These are phyloP conservation scores for Oryzias curvinotus DNA, from an alignment of 2,113 vertebrate genomes.

Conservation along the genomic window DNA sequence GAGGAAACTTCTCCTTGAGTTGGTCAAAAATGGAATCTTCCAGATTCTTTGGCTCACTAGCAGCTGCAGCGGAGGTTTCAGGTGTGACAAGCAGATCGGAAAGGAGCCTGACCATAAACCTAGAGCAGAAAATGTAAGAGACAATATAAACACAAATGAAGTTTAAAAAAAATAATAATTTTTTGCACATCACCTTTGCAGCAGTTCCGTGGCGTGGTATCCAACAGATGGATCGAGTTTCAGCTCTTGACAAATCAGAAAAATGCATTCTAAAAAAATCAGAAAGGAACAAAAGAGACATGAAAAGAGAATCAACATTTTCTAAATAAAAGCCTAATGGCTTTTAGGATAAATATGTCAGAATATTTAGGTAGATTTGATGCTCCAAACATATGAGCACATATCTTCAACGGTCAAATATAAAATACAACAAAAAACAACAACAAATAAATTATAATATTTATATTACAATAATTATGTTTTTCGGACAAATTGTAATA, in stretches of 20 bases:
- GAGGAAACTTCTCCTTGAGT: constrained; percentile 74
- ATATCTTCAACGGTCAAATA: no score
- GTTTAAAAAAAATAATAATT: neutral
- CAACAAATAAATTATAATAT: no score
- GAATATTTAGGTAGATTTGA: no score
- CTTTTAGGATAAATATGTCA: no score
- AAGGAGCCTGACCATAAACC: constrained; percentile 87
- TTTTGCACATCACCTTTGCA: constrained; percentile 64
- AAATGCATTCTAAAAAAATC: constrained; percentile 61
- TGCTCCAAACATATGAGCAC: no score
- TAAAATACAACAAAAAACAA: no score
- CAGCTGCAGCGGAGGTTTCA: neutral
- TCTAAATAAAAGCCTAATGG: neutral
- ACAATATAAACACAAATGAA: neutral
- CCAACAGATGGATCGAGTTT: constrained; percentile 66
- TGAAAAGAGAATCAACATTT: neutral
- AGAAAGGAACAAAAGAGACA: neutral
- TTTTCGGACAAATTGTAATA: no score
- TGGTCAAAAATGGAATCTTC: constrained; percentile 72
- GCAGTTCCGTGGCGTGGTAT: constrained; percentile 74
- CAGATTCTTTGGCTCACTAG: constrained; percentile 15
- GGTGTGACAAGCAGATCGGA: constrained; percentile 63
- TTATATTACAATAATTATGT: no score
- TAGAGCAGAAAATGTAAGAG: constrained; percentile 32
- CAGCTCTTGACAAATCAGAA: constrained; percentile 67